These are phyloP conservation scores for Luperina nickerlii DNA, from an alignment of 2,888 invertebrate genomes.

Conservation along the genomic window DNA sequence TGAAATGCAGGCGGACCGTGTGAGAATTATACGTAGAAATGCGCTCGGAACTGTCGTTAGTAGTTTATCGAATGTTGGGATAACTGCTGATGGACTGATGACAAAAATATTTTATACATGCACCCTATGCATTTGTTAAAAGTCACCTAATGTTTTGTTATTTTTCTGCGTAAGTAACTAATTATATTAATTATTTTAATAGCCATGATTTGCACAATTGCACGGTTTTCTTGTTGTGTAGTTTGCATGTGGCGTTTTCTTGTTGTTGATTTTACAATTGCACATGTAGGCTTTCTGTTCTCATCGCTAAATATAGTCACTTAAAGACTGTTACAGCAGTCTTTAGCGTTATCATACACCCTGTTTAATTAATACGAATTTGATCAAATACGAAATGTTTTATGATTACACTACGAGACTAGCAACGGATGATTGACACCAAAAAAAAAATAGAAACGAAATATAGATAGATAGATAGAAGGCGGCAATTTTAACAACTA, in stretches of 20 bases:
- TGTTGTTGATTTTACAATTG: too few species aligned
- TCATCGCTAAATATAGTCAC: background rate
- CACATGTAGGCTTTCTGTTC: too few species aligned
- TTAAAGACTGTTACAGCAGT: too few species aligned
- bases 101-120: background rate
- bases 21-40: background rate
- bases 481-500: too few species aligned
- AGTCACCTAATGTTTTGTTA: background rate
- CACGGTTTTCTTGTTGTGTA: background rate
- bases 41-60: background rate
- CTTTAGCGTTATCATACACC: too few species aligned
- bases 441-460: too few species aligned
- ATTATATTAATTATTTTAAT: background rate
- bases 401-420: too few species aligned
- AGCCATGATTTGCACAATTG: background rate
- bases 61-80: background rate
- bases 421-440: too few species aligned
- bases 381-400: too few species aligned
- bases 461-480: too few species aligned
- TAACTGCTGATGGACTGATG: background rate
- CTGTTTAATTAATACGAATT: too few species aligned
- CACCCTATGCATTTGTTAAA: background rate
- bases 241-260: too few species aligned
- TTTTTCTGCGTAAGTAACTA: background rate
- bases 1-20: constrained; percentile 9